phyloP scores from a whole-genome alignment of 1,140 invertebrate genomes.

The Drosophila takahashii region DNA sequence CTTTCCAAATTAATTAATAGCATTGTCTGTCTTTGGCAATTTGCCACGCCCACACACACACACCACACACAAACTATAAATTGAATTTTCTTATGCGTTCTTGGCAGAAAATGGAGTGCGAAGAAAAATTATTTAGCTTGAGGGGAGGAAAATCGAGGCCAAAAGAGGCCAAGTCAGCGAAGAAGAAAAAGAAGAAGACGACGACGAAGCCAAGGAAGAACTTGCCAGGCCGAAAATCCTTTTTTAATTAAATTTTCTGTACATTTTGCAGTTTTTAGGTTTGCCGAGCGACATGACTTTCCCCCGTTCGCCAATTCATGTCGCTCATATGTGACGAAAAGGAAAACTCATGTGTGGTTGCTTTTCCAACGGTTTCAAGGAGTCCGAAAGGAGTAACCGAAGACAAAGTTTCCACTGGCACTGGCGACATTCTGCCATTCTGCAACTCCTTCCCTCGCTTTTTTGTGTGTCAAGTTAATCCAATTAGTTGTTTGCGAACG shows the following conservation, averaged over 20 bases:
- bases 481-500: slow-evolving; percentile 70
- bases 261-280: slow-evolving; percentile 82
- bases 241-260: slow-evolving; percentile 83
- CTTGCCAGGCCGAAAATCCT: slow-evolving; percentile 77
- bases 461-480: slow-evolving; percentile 77
- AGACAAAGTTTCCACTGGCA: slow-evolving; percentile 73
- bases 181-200: slow-evolving; percentile 53
- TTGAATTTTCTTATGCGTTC: slow-evolving; percentile 77
- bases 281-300: slow-evolving; percentile 49
- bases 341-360: slow-evolving; percentile 42
- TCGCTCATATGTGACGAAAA: slow-evolving; percentile 65
- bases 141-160: slow-evolving; percentile 19
- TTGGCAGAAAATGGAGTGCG: slow-evolving; percentile 44
- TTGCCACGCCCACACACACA: slow-evolving; percentile 52
- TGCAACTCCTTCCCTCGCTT: background rate
- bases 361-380: slow-evolving; percentile 13
- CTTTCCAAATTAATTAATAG: slow-evolving; percentile 78
- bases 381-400: slow-evolving; percentile 53
- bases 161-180: slow-evolving; percentile 64
- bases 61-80: slow-evolving; percentile 65
- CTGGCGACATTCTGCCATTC: slow-evolving; percentile 52
- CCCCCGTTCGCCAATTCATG: slow-evolving; percentile 27
- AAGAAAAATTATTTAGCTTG: slow-evolving; percentile 61
- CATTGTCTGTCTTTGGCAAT: slow-evolving; percentile 72
- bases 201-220: slow-evolving; percentile 68